Evolutionary conservation across 2,888 invertebrate species (phyloP).

Genomic region (Aleiodes testaceus): DNA sequence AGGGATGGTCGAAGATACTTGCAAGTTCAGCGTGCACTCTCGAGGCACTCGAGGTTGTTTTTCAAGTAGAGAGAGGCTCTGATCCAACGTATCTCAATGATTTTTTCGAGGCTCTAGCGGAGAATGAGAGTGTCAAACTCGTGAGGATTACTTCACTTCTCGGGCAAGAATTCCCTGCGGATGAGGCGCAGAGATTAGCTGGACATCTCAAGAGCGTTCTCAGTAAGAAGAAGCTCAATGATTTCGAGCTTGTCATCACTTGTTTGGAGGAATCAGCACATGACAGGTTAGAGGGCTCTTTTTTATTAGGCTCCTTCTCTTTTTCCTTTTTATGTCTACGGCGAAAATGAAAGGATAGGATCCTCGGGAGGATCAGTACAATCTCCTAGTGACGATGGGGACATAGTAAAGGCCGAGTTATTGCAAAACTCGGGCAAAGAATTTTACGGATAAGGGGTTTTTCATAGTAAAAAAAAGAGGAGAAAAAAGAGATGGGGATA

Average conservation of each 20-base stretch:
- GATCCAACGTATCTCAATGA: slow-evolving; percentile 73
- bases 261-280: slow-evolving; percentile 75
- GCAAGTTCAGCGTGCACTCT: slow-evolving; percentile 73
- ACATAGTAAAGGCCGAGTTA: background rate
- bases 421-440: slow-evolving; percentile 6
- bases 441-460: slow-evolving; percentile 23
- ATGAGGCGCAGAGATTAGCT: slow-evolving; percentile 74
- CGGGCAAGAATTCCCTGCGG: slow-evolving; percentile 75
- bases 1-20: slow-evolving; percentile 75
- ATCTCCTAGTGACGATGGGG: background rate
- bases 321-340: slow-evolving; percentile 1
- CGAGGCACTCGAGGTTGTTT: slow-evolving; percentile 74
- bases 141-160: slow-evolving; percentile 75
- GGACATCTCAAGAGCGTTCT: slow-evolving; percentile 73
- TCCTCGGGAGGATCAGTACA: background rate
- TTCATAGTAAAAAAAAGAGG: background rate
- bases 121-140: slow-evolving; percentile 75
- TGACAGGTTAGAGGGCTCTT: slow-evolving; percentile 63
- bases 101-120: slow-evolving; percentile 74
- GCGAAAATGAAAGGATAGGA: slow-evolving; percentile 9
- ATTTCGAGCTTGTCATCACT: slow-evolving; percentile 75
- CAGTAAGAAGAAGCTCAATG: slow-evolving; percentile 74
- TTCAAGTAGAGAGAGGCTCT: slow-evolving; percentile 73
- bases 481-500: slow-evolving; percentile 22
- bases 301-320: slow-evolving; percentile 2